Evolutionary conservation across 2,797 vertebrate species (phyloP).

Genomic region (Steatocranus sp.): DNA sequence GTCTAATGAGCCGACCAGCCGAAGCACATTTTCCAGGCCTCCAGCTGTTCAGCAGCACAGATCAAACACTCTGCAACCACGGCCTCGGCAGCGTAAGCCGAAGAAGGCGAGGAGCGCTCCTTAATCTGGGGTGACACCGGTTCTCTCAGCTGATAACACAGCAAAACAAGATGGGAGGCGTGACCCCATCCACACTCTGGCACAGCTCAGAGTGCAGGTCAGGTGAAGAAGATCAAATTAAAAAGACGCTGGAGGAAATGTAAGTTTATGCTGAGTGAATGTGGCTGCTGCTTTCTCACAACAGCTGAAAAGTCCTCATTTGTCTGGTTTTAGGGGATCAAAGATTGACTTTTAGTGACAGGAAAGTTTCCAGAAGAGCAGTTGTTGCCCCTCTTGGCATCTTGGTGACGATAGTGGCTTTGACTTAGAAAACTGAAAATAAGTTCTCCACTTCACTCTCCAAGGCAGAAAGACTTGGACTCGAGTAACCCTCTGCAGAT

Average conservation of each 20-base stretch:
- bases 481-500: background rate
- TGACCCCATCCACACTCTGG: background rate
- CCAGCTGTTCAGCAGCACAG: conserved; percentile 17
- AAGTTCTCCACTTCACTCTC: background rate
- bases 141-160: conserved; percentile 1
- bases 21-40: conserved; percentile 3
- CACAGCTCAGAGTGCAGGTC: background rate
- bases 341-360: background rate
- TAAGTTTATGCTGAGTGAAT: background rate
- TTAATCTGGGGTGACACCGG: conserved; percentile 17
- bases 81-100: background rate
- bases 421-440: background rate
- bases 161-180: background rate
- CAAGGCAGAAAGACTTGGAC: background rate
- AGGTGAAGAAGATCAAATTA: background rate
- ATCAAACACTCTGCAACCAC: conserved; percentile 24
- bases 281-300: background rate
- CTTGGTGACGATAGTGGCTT: background rate
- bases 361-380: background rate
- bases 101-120: background rate
- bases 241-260: background rate
- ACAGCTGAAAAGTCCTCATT: background rate
- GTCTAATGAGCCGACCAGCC: conserved; percentile 13
- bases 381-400: background rate
- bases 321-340: background rate